Evolutionary conservation across 2,797 vertebrate species (phyloP), one percentile per base, ranked within the genome.

Genomic region (Tinamus major): DNA sequence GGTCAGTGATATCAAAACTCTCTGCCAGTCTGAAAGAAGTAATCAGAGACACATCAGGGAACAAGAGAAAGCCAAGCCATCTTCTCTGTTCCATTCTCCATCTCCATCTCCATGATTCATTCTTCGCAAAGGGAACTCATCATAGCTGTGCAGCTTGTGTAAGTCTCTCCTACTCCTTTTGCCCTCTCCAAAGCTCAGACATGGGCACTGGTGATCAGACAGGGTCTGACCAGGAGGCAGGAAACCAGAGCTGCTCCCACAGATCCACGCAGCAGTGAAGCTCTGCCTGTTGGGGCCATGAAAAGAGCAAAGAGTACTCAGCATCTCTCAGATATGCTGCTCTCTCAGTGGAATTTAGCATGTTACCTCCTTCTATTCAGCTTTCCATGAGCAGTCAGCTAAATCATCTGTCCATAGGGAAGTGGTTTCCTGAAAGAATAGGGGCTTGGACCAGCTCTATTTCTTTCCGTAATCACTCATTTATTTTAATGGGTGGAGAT

Each of bases 391-490:
- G 29, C 7, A 70, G 33, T 49, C 4, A 1, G 33, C 82, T 74
- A 49, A 56, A 79, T 37, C 14, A 29, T 51, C 39, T 33, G 37
- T 31, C 67, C 0, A 0, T 61, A 62, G 81, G 20, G 51, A 84
- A 70, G 31, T 3, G 9, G 6, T 84, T 95, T 95, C 70, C 92
- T 90, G 95, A 95, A 92, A 91, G 4, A 24, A 79, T 53, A 82
- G 8, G 63, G 33, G 9, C 65, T 86, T 68, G 85, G 75, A 90
- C 90, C n/a, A 76, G 49, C 51, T 87, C 77, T 80, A 39, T 80
- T 84, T 41, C 48, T 95, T 84, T 95, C 92, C 87, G 89, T 92
- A 96, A 96, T 91, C 37, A 59, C 18, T 67, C 56, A 85, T 92
- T 89, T 90, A 42, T 93, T 94, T 94, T n/a, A 92, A 93, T 71